Evolutionary conservation across 2,113 vertebrate species (phyloP), one percentile per base, ranked within the genome.

Genomic region (Ceyx cyanopectus): DNA sequence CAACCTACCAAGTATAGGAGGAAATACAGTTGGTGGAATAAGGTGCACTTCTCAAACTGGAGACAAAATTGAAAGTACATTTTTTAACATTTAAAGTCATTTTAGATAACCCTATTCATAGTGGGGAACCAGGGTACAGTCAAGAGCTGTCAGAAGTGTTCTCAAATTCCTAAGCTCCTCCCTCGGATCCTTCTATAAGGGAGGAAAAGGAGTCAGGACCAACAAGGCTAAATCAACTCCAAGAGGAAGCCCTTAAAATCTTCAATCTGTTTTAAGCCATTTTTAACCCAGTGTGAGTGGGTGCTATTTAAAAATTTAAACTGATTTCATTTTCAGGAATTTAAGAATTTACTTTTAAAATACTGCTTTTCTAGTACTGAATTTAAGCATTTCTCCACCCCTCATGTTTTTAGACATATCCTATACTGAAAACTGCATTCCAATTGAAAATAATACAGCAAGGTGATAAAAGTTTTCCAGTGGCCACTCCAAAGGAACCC

Each of bases 41-140:
- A 92, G 94, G 69, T 40, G 79, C 32, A 43, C 21, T 68, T 65
- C 43, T 80, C 74, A 61, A 93, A 93, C 2, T 68, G 10, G 43
- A 92, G 54, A 41, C 57, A 37, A 81, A 80, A 54, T 56, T 51
- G 8, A 16, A 74, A 84, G 11, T 4, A 61, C 82, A 87, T 51
- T 94, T 92, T 93, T 85, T 53, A 91, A 50, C 46, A 70, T 16
- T 21, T 73, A 81, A 83, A 29, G 11, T 20, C 18, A 30, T 84
- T 92, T 96, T 83, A 94, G 65, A 65, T 53, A 66, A 51, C 3
- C 5, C 32, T 84, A 62, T 85, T 93, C 41, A 60, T 48, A 91
- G 51, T 66, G 66, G 56, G 67, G 73, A 79, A 94, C 86, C 26
- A 90, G 5, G 10, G 16, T 30, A 30, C 18, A 43, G 17, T 20